Base-by-base conservation (phyloP, 1,140 invertebrate species). In the Plutomurus gul region DNA sequence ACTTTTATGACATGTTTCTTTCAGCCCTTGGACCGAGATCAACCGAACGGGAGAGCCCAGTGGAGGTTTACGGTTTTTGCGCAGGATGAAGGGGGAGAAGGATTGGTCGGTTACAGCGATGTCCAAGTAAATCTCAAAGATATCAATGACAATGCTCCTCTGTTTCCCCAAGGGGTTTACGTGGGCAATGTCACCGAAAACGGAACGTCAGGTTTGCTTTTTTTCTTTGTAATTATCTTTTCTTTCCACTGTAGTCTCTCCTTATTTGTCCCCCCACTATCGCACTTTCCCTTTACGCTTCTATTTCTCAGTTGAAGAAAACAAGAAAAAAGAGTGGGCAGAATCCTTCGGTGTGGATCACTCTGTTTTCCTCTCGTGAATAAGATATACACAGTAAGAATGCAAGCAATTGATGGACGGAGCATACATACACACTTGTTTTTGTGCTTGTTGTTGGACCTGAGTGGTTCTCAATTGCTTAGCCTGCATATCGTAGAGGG, bases 51-150 rank as follows among this genome's bases (percentile, higher is more conserved):
- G 18, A 88, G 96, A 73, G 95, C 97, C 1, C 95, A 96, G 85
- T 99, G 97, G 96, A 92, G 97, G 84, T 99, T 99, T 87, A 99
- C 97, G 4, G 96, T 99, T 4, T 97, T 97, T 85, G 97, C 96
- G 60, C 95, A 97, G 87, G 97, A 99, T 86, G 96, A 98, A 88
- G 95, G 95, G 3, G 95, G 95, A 40, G 95, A 96, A 87, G 96
- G 95, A 40, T 89, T 98, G 0, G 96, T 98, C 5, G 97, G 97
- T 46, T 99, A 99, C 86, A 96, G 96, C n/a, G 96, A 98, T 87
- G 96, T 99, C 4, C 95, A 98, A 89, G 73, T 76, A 18, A 80
- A 78, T 39, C 60, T 78, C 11, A 81, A 75, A 49, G 81, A 84
- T 75, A 84, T 84, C 74, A 99, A 99, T 87, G 98, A 99, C 88